Evolutionary conservation across 2,113 vertebrate species (phyloP), one percentile per base, ranked within the genome.

Genomic region (Calyptomena viridis): DNA sequence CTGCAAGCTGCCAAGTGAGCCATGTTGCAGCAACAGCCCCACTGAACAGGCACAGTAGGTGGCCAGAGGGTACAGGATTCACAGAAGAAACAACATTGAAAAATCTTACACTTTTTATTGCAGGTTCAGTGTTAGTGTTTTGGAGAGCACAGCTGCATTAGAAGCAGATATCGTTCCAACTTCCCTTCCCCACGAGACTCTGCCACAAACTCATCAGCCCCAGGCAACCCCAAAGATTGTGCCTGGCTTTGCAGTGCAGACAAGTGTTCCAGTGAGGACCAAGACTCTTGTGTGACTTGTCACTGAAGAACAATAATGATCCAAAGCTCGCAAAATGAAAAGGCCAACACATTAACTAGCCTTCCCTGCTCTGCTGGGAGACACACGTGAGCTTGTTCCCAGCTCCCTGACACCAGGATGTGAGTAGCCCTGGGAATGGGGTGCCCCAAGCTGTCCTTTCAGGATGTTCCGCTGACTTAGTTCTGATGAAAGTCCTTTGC

Each of bases 91-190:
- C 55, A 76, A n/a, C 31, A 60, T 28, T 56, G 60, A 86, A 80
- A 81, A 90, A 86, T 72, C 79, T 89, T 81, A 86, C 5, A 42
- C 68, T 85, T 77, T 93, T 94, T 92, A 96, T 86, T 89, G 93
- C 84, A 84, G 69, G 24, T 83, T 94, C 77, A 89, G 66, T 71
- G 83, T 94, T 94, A 95, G 83, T 89, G 90, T 94, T 92, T 63
- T 35, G 82, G 56, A 90, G 76, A 86, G 92, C 86, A 93, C 52
- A 76, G 75, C 55, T 93, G 91, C 60, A 69, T 40, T 62, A 75
- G 52, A 72, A 74, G 79, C 94, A 95, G 89, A 50, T 9, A 39
- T 2, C 56, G 53, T 83, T 79, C 90, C 77, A 80, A 40, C 39
- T 72, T 60, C 71, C 59, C 67, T 12, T 82, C 62, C 89, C 62